Evolutionary conservation across 2,113 vertebrate species (phyloP).

Genomic region (Oncorhynchus kisutch): DNA sequence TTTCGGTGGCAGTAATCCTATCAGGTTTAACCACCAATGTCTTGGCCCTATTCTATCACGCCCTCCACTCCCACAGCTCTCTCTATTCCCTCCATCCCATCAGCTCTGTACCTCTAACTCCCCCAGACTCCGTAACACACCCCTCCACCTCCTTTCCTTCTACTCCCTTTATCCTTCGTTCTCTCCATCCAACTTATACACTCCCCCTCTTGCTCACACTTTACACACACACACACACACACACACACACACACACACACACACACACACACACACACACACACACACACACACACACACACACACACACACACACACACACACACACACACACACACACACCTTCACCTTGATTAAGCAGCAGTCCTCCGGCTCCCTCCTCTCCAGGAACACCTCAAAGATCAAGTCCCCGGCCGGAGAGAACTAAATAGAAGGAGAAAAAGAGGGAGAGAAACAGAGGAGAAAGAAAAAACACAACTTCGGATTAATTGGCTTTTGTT

Average conservation of each 20-base stretch:
- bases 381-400: slow-evolving; percentile 94
- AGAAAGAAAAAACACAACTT: neutral
- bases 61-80: slow-evolving; percentile 19
- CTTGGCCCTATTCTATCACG: slow-evolving; percentile 55
- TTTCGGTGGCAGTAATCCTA: slow-evolving; percentile 57
- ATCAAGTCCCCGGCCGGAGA: slow-evolving; percentile 93
- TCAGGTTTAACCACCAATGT: slow-evolving; percentile 58
- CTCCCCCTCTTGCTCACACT: neutral
- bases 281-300: too few species aligned
- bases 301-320: slow-evolving; percentile 9
- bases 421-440: slow-evolving; percentile 72
- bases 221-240: neutral
- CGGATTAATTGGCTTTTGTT: slow-evolving; percentile 48
- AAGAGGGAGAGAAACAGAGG: neutral
- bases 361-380: slow-evolving; percentile 85
- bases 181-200: neutral
- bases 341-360: slow-evolving; percentile 86
- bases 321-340: neutral
- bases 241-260: neutral
- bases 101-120: too few species aligned
- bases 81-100: neutral
- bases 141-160: too few species aligned
- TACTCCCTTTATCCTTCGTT: slow-evolving; percentile 5
- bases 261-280: neutral
- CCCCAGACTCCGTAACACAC: too few species aligned